phyloP scores from a whole-genome alignment of 2,888 invertebrate species.

The Notodonta dromedarius region DNA sequence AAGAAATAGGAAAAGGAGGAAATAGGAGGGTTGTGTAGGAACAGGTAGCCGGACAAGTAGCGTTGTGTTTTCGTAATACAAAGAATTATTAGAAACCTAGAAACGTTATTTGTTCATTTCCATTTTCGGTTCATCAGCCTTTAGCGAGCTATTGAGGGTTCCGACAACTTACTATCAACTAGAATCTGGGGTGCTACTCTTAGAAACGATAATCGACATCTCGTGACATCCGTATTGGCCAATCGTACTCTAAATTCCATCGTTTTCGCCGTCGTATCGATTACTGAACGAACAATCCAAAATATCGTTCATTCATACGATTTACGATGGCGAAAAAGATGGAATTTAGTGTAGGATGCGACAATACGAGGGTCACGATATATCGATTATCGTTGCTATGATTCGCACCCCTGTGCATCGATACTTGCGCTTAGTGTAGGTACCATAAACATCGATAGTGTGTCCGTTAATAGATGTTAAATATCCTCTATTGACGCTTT shows the following conservation, averaged over 20 bases:
- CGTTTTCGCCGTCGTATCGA: no score
- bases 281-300: no score
- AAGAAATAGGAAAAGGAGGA: constrained; percentile 32
- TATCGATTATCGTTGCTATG: no score
- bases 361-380: no score
- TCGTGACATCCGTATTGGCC: no score
- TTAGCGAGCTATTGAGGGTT: background rate
- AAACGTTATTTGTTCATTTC: background rate
- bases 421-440: background rate
- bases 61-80: background rate
- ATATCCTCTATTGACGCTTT: background rate
- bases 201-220: no score
- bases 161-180: background rate
- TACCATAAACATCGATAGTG: background rate
- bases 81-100: background rate
- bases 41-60: background rate
- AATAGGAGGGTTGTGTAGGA: constrained; percentile 1
- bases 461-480: background rate
- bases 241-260: no score
- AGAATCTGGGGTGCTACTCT: no score
- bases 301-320: no score
- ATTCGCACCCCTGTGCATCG: background rate
- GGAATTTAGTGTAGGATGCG: no score
- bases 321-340: no score
- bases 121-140: background rate